Base-by-base conservation (phyloP, 2,888 invertebrate species). In the Diadromus collaris region DNA sequence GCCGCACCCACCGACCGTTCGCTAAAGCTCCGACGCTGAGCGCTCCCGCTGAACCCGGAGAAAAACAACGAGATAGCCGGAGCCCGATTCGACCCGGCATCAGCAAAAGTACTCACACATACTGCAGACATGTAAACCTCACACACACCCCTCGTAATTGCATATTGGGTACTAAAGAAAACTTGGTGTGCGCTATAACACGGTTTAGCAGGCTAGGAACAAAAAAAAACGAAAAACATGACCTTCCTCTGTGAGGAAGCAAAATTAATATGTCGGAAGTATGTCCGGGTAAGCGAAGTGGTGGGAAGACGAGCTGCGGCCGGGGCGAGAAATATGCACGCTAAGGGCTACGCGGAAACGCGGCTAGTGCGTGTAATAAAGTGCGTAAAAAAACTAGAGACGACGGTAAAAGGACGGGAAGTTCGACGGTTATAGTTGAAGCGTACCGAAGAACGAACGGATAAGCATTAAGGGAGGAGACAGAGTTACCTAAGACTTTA, bases 401-500 rank as follows among this genome's bases (percentile, higher is more conserved):
- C 4, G 38, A 41, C 38, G 38, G 16, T 41, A 16, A 41, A 41
- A 41, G 81, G 78, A 73, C 60, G 72, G 27, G 51, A 46, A 67
- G 48, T 61, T 72, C 73, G 61, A 13, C 60, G 46, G 64, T 64
- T 16, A 44, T 74, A 38, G 64, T 68, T 41, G 71, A 38, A 58
- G 58, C 67, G 56, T 64, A 68, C 44, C 74, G 64, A 67, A 51
- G 76, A 73, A 78, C 38, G 24, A 58, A 27, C 56, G 46, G 58
- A 78, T 80, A 70, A 76, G 71, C 64, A 63, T 41, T 60, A 63
- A 58, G 34, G 58, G 61, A 41, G 38, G 63, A 56, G 46, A 46
- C 46, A 68, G 69, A 79, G 76, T 77, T 78, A 65, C 74, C 79
- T 79, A 76, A 83, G 84, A 84, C 85, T 85, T 83, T 84, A 84